Percentiles rank a stretch among this genome's conserved stretches.
These are phyloP conservation scores for Okamejei kenojei DNA, from an alignment of 2,797 vertebrate genomes.

Conservation along the genomic window DNA sequence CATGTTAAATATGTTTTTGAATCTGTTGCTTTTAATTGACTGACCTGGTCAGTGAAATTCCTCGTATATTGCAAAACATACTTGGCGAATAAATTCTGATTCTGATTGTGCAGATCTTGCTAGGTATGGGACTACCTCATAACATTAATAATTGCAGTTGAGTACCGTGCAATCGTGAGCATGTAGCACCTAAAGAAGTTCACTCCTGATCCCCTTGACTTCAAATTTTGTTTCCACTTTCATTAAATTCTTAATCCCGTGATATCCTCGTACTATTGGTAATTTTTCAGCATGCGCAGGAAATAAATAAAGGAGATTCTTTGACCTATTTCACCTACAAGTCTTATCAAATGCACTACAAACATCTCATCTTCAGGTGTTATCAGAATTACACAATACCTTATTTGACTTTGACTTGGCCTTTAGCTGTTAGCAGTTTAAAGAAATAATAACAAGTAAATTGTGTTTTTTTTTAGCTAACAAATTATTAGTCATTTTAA, in stretches of 20 bases:
- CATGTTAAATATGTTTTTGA: too few relatives aligned
- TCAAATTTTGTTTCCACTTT: background rate
- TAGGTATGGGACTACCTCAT: too few relatives aligned
- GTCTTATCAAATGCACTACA: background rate
- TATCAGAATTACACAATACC: background rate
- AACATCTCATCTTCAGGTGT: background rate
- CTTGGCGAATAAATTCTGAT: too few relatives aligned
- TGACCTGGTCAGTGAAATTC: too few relatives aligned
- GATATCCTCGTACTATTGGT: background rate
- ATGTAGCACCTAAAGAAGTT: too few relatives aligned
- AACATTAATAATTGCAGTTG: too few relatives aligned
- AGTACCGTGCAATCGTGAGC: too few relatives aligned
- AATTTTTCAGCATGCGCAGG: background rate
- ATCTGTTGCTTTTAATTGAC: too few relatives aligned
- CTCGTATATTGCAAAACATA: too few relatives aligned
- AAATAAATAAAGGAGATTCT: background rate
- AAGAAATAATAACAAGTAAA: background rate
- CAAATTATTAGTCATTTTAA: background rate
- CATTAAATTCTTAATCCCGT: background rate
- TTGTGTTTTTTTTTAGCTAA: background rate
- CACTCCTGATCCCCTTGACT: too few relatives aligned
- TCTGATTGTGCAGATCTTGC: too few relatives aligned
- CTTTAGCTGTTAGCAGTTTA: background rate
- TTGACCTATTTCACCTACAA: background rate
- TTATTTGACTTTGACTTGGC: background rate